phyloP scores from a whole-genome alignment of 2,888 invertebrate species.

The Lithosia quadra region DNA sequence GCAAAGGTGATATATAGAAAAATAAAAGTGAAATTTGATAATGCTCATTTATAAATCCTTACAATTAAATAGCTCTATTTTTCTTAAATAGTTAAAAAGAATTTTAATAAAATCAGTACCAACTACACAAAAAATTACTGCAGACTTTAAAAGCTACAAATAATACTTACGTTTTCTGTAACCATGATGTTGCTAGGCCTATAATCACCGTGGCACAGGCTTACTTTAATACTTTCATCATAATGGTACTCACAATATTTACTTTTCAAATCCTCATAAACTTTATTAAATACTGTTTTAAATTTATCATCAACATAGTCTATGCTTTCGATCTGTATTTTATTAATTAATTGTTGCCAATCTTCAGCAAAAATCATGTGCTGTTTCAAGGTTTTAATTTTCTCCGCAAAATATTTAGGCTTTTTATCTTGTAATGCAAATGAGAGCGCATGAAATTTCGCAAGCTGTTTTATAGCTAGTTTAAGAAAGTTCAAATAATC shows the following conservation, averaged over 20 bases:
- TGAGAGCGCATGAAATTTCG: constrained; percentile 68
- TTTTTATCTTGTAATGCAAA: constrained; percentile 58
- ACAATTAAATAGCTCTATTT: no score
- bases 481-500: constrained; percentile 64
- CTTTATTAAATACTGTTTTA: background rate
- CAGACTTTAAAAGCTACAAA: no score
- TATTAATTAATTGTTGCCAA: no score
- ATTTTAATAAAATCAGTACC: no score
- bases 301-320: background rate
- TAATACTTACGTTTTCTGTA: no score
- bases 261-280: background rate
- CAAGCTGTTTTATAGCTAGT: constrained; percentile 61
- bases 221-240: constrained; percentile 46
- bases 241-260: background rate
- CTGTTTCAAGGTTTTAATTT: constrained; percentile 49
- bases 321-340: no score
- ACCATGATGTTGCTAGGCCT: no score
- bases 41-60: no score
- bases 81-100: no score
- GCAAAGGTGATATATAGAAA: no score
- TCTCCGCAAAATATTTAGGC: constrained; percentile 59
- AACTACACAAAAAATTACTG: no score
- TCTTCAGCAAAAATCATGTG: constrained; percentile 51
- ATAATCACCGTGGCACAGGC: constrained; percentile 34
- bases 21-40: no score